Conservation (phyloP, 2,113 vertebrate genomes). For the Pterophyllum scalare region DNA sequence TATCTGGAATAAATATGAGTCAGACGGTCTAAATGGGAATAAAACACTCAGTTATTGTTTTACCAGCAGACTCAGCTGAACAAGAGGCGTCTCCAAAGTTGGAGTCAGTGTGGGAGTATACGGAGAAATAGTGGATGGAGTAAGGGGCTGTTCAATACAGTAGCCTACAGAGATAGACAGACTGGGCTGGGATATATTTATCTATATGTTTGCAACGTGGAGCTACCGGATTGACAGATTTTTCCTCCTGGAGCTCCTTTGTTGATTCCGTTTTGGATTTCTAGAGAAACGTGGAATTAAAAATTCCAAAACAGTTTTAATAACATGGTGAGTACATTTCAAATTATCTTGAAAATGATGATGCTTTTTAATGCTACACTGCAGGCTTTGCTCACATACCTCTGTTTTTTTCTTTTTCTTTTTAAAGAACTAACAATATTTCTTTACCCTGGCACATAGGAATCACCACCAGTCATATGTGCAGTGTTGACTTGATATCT, state of each 20-base stretch:
- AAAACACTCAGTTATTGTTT: not conserved
- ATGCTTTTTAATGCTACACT: not conserved
- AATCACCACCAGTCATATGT: conserved; percentile 13
- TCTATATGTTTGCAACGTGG: not conserved
- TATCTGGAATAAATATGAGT: not conserved
- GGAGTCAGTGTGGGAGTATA: conserved; percentile 45
- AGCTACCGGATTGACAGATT: not conserved
- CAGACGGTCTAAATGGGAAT: not conserved
- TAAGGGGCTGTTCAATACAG: conserved; percentile 31
- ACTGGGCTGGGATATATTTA: not conserved
- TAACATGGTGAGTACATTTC: conserved; percentile 41
- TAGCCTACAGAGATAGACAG: conserved; percentile 12
- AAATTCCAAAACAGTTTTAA: not conserved
- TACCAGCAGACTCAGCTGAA: conserved; percentile 2
- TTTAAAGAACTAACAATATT: rapidly evolving
- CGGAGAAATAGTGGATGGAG: conserved; percentile 44
- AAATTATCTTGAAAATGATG: not conserved
- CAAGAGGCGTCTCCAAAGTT: conserved; percentile 49
- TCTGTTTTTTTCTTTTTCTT: not conserved
- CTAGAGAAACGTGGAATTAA: not conserved
- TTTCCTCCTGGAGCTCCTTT: not conserved
- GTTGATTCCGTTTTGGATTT: not conserved
- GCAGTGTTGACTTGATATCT: conserved; percentile 16
- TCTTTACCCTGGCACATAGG: not conserved
- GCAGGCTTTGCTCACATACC: not conserved